phyloP scores from a whole-genome alignment of 2,797 vertebrate species.

The Dryobates pubescens region DNA sequence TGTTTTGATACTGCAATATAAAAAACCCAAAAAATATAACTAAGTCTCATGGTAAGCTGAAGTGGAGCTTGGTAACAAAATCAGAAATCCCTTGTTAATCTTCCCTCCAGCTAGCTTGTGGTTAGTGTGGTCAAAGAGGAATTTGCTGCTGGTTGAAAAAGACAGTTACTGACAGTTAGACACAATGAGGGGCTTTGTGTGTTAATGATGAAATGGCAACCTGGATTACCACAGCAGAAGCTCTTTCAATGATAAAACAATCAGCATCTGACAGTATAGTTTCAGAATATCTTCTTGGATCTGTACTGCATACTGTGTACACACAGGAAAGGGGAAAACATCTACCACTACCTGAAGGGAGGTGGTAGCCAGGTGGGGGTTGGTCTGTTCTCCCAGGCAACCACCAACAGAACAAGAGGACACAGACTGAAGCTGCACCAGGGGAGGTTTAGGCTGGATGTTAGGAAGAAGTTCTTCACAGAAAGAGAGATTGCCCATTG shows the following conservation, averaged over 20 bases:
- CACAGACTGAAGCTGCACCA: too few species aligned
- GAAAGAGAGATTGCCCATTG: too few species aligned
- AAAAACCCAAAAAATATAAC: neutral
- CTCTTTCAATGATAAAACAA: neutral
- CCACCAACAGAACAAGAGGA: too few species aligned
- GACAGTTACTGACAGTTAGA: neutral
- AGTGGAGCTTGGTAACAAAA: neutral
- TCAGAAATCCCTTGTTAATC: neutral
- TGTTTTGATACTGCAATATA: neutral
- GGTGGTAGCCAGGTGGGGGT: too few species aligned
- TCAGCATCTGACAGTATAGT: neutral
- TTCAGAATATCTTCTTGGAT: neutral
- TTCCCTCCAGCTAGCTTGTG: neutral
- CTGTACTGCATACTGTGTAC: neutral
- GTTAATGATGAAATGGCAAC: neutral
- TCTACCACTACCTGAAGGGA: too few species aligned
- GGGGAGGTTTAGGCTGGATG: too few species aligned
- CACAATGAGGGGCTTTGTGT: neutral
- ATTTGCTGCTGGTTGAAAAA: neutral
- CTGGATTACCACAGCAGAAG: neutral
- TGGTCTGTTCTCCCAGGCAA: too few species aligned
- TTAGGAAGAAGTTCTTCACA: too few species aligned
- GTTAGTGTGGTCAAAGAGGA: neutral
- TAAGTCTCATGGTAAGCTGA: neutral
- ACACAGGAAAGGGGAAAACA: neutral